Base-by-base conservation (phyloP, 2,113 vertebrate species). In the Archilochus colubris region DNA sequence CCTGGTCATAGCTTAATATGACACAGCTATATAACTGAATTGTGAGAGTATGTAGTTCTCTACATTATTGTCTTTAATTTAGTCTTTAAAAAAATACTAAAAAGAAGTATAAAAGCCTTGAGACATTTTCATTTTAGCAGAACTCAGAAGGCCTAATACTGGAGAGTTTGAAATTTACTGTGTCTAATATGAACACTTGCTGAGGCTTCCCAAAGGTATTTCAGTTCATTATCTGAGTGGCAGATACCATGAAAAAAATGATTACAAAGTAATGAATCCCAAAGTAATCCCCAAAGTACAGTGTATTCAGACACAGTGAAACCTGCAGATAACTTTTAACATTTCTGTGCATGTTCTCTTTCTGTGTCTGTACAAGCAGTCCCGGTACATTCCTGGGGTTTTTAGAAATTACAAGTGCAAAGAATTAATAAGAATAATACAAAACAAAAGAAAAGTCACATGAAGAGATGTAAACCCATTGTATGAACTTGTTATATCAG, bases 111-210 rank as follows among this genome's bases (percentile, higher is more conserved):
- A 95, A 77, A 6, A 68, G 68, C 75, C 79, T 58, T 53, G 50
- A 91, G 40, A 54, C 38, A 55, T 79, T 94, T 89, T 80, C 50
- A 50, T 88, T 81, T 95, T 90, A 86, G 53, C 12, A 75, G 70
- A 84, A 70, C 54, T 88, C 88, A 84, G 90, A 91, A 80, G 30
- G 25, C 20, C 20, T 76, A 69, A 57, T 55, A 51, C 54, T 87
- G 24, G 54, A 91, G 68, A 70, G 51, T 75, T 88, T 95, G 79
- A 79, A 73, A 89, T 94, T 77, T 94, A 27, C 66, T 94, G 14
- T 51, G 76, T 79, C 51, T 79, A 67, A 80, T 73, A 82, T 0
- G 6, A 88, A 78, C 38, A 44, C 64, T 36, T 73, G 50, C 53
- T 91, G 86, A 88, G 68, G 36, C 50, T 53, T 84, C 77, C 58